Evolutionary conservation across 2,888 invertebrate genomes (phyloP).

Genomic region (Physocephala rufipes): DNA sequence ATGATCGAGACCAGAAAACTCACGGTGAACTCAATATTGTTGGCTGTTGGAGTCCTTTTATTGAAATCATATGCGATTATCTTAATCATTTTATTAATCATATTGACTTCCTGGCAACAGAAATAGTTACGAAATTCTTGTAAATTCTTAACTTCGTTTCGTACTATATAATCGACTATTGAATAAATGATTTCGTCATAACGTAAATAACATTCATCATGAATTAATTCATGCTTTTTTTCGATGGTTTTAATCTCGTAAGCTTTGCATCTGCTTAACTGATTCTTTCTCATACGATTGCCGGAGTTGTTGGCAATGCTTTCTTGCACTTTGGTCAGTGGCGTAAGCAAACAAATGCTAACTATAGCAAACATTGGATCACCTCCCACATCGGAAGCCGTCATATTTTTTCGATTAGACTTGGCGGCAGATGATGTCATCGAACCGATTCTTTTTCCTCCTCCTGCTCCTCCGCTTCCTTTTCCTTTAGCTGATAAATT

Average conservation of each 20-base stretch:
- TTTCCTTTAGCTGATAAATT: background rate
- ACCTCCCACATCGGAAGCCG: constrained; percentile 9
- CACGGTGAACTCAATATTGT: constrained; percentile 52
- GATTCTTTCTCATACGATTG: constrained; percentile 8
- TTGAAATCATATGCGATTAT: constrained; percentile 55
- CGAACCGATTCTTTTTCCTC: background rate
- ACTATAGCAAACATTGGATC: constrained; percentile 43
- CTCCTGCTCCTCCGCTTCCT: background rate
- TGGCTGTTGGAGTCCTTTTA: constrained; percentile 51
- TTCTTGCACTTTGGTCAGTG: constrained; percentile 39
- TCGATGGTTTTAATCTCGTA: background rate
- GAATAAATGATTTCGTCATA: constrained; percentile 41
- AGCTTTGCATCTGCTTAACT: background rate
- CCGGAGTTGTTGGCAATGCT: background rate
- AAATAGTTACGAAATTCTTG: constrained; percentile 47
- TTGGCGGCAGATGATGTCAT: too few species aligned
- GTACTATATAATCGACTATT: constrained; percentile 40
- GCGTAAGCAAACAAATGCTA: constrained; percentile 38
- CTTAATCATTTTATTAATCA: constrained; percentile 51
- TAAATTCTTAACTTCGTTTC: constrained; percentile 37
- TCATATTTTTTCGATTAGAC: background rate
- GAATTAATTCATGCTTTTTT: background rate
- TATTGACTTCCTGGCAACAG: constrained; percentile 52
- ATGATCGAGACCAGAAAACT: constrained; percentile 5
- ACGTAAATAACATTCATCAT: constrained; percentile 34